phyloP scores from a whole-genome alignment of 2,113 vertebrate species.

The Macquaria australasica region DNA sequence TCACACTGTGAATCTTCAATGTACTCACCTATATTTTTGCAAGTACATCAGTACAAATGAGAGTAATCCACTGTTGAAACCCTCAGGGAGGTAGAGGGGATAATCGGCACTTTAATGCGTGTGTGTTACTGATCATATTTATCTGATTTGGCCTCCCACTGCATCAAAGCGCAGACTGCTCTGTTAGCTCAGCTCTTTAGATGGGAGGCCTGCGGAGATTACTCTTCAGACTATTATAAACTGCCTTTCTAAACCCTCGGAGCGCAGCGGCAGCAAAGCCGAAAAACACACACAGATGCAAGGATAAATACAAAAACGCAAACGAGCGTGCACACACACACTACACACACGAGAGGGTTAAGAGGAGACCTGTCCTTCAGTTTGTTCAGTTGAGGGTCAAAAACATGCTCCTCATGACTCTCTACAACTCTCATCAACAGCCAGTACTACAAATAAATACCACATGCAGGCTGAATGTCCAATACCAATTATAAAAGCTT shows the following conservation, averaged over 20 bases:
- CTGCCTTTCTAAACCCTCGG: constrained; percentile 40
- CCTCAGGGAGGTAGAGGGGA: constrained; percentile 11
- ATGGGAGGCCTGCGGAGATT: constrained; percentile 54
- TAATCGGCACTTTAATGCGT: constrained; percentile 46
- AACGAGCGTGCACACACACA: constrained; percentile 1
- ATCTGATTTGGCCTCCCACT: constrained; percentile 63
- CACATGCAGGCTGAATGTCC: constrained; percentile 21
- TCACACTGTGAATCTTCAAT: constrained; percentile 4
- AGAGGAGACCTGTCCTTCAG: constrained; percentile 7
- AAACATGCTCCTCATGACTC: constrained; percentile 15
- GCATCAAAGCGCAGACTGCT: constrained; percentile 51
- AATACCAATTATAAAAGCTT: constrained; percentile 27
- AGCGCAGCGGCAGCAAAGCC: constrained; percentile 32
- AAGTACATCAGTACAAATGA: constrained; percentile 16
- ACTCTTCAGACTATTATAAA: constrained; percentile 54
- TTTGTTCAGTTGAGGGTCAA: constrained; percentile 38
- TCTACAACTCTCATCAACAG: constrained; percentile 29
- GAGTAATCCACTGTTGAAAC: constrained; percentile 13
- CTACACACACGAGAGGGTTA: neutral
- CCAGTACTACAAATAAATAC: neutral
- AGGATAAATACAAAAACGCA: constrained; percentile 16
- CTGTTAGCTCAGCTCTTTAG: constrained; percentile 51
- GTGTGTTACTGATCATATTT: constrained; percentile 58
- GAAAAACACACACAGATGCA: constrained; percentile 29
- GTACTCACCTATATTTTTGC: constrained; percentile 6